Evolutionary conservation across 2,888 invertebrate genomes (phyloP).

Genomic region (Altica lythri): DNA sequence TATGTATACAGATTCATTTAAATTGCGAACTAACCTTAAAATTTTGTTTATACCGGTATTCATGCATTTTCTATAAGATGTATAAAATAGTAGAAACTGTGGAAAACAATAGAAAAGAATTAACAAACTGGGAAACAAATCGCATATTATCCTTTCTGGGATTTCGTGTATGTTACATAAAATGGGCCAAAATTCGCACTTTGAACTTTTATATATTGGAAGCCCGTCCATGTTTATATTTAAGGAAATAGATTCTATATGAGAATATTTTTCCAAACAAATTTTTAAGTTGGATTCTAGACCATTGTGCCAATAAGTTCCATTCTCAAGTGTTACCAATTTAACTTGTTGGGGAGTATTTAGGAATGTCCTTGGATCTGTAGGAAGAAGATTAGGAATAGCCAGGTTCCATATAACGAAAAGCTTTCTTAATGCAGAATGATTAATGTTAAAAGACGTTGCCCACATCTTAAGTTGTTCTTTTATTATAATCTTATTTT

Average conservation of each 20-base stretch:
- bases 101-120: too few species aligned
- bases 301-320: neutral
- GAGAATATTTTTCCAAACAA: neutral
- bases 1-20: too few species aligned
- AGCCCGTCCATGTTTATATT: neutral
- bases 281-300: neutral
- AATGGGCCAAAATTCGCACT: neutral
- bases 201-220: neutral
- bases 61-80: too few species aligned
- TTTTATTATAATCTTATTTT: neutral
- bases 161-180: constrained; percentile 1
- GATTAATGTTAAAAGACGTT: neutral
- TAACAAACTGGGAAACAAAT: too few species aligned
- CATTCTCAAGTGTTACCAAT: constrained; percentile 11
- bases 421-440: constrained; percentile 5
- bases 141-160: too few species aligned
- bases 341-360: constrained; percentile 3
- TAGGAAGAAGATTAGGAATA: constrained; percentile 6
- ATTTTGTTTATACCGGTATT: too few species aligned
- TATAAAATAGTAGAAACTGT: too few species aligned
- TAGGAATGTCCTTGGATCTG: constrained; percentile 16
- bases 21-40: too few species aligned
- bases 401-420: constrained; percentile 11
- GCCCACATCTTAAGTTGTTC: neutral
- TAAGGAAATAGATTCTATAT: neutral